phyloP scores from a whole-genome alignment of 2,113 vertebrate species.

The Theropithecus gelada region DNA sequence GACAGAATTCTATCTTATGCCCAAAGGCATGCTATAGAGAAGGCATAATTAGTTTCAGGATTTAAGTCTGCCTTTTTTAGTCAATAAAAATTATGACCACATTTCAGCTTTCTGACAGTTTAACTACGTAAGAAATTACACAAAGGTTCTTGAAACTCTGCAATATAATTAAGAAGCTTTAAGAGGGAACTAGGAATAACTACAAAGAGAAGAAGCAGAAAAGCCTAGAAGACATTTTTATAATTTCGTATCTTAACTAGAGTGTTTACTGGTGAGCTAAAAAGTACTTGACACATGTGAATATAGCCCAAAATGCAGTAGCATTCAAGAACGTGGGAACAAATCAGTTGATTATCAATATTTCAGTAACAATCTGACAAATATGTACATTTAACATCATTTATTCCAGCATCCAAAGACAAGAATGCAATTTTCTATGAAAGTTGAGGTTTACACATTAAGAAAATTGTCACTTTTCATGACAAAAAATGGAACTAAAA shows the following conservation, averaged over 20 bases:
- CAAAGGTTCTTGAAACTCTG: not conserved
- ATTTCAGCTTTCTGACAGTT: not conserved
- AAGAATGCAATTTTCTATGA: not conserved
- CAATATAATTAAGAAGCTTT: not conserved
- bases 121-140: not conserved
- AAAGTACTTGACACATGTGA: not conserved
- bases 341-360: not conserved
- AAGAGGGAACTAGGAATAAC: not conserved
- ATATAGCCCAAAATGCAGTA: not conserved
- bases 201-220: not conserved
- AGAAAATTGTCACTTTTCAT: not conserved
- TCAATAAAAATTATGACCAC: not conserved
- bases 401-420: not conserved
- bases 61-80: not conserved
- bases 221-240: not conserved
- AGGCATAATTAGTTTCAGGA: not conserved
- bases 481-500: not conserved
- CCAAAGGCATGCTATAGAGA: not conserved
- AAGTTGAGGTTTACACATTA: not conserved
- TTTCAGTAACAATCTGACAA: not conserved
- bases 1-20: not conserved
- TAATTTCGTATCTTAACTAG: not conserved
- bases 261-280: not conserved
- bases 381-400: not conserved
- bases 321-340: not conserved